Base-by-base conservation (phyloP, 2,888 invertebrate species). In the Zaprionus lineosus region DNA sequence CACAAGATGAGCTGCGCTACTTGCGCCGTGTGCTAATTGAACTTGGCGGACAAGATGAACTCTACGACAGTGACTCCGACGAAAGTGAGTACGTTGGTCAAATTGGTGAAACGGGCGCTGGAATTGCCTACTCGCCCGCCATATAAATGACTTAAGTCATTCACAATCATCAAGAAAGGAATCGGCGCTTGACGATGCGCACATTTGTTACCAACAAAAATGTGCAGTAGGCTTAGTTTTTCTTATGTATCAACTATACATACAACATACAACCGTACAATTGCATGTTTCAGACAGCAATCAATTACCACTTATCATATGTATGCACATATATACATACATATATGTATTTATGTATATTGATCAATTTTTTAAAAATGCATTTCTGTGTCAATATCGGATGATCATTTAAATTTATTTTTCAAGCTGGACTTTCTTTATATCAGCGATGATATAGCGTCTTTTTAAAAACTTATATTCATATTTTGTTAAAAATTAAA, bases 31-130 rank as follows among this genome's bases (percentile, higher is more conserved):
- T 74, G 1, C 39, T 83, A 0, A 65, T 66, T 7, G 60, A 70
- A 2, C 3, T 81, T 7, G 76, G 74, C 0, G 63, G 65, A 0
- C 24, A 31, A 3, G 62, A 68, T 11, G 36, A 64, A 2, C 53
- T 74, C 2, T 79, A 76, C 41, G 74, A 74, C 29, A 67, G 64
- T 57, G 72, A 74, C 9, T 46, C 57, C 14, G 83, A 82, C 1
- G 66, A 66, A 14, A 48, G 47, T 2, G 70, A 78, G 2, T 78
- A 61, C 16, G 59, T 82, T 15, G 78, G 81, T 2, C 26, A 52
- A 3, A 67, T 77, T 2, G 36, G 59, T 0, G 29, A 46, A 12
- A 3, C 40, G 6, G 37, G 52, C 1, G n/a, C 21, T 3, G 34
- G 9, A 2, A 15, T 31, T 1, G 4, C 36, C 1, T 16, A 11